Percentiles rank a stretch among this genome's conserved stretches.
These are phyloP conservation scores for Phalacrocorax carbo DNA, from an alignment of 2,113 vertebrate species.

Conservation along the genomic window DNA sequence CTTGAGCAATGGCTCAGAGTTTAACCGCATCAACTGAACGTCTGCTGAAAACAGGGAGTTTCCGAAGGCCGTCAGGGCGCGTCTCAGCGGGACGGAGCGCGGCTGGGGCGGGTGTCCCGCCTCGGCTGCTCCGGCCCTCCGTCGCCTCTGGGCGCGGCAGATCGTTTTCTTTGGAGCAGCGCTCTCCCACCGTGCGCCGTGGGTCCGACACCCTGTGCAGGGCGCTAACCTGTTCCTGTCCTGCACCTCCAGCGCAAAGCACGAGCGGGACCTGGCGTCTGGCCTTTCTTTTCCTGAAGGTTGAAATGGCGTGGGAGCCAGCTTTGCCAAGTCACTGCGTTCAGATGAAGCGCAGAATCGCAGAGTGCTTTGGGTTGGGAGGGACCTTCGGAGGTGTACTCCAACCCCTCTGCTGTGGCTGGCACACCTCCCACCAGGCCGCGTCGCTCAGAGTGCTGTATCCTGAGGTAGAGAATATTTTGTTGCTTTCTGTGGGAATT, in stretches of 20 bases:
- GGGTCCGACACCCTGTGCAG: background rate
- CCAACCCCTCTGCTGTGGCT: background rate
- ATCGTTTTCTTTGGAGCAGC: background rate
- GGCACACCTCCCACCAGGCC: background rate
- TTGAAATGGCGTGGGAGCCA: background rate
- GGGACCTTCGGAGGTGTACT: background rate
- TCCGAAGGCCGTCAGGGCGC: background rate
- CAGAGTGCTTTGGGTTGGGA: background rate
- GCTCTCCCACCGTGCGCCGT: rapidly evolving
- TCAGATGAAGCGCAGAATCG: too few relatives aligned
- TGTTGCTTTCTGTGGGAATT: background rate
- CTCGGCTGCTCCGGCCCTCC: background rate
- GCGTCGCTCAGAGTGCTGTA: background rate
- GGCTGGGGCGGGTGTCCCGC: rapidly evolving
- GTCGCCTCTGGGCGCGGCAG: background rate
- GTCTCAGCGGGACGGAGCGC: background rate
- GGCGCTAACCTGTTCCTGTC: rapidly evolving
- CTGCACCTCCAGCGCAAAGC: background rate
- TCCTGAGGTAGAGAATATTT: background rate
- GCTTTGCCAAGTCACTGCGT: background rate
- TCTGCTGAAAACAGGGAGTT: background rate
- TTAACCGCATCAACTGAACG: background rate
- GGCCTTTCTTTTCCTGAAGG: background rate
- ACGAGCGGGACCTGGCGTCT: background rate
- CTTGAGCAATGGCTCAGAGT: background rate